Evolutionary conservation across 2,888 invertebrate genomes (phyloP).

Genomic region (Eilema depressum): DNA sequence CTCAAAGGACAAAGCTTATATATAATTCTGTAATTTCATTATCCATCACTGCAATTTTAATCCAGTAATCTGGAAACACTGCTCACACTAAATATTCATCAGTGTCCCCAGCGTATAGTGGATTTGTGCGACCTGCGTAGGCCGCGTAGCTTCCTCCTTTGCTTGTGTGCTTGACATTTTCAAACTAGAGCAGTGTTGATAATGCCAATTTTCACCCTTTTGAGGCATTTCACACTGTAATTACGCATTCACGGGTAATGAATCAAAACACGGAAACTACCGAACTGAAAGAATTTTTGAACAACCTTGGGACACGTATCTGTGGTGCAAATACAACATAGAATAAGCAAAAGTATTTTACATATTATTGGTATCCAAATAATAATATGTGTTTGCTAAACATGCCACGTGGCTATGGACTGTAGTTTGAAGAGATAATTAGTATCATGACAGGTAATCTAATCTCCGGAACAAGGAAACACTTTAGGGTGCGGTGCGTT

Average conservation of each 20-base stretch:
- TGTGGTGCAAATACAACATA: too few species aligned
- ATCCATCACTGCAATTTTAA: not conserved
- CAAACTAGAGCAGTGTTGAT: not conserved
- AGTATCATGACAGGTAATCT: not conserved
- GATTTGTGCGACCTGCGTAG: not conserved
- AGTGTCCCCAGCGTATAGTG: not conserved
- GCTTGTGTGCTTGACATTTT: conserved; percentile 1
- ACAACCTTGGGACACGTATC: too few species aligned
- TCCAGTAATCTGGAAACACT: not conserved
- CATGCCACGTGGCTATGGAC: too few species aligned
- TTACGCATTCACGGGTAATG: not conserved
- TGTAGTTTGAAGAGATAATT: not conserved
- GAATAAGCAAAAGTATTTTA: too few species aligned
- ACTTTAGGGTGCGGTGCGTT: not conserved
- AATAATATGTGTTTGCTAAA: not conserved
- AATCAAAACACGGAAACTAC: not conserved
- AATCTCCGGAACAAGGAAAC: not conserved
- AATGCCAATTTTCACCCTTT: conserved; percentile 2
- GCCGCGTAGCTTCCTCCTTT: not conserved
- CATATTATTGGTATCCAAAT: not conserved
- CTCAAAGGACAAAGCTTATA: not conserved
- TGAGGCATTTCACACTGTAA: not conserved
- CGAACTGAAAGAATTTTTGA: not conserved
- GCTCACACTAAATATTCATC: not conserved
- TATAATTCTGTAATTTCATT: not conserved